These are phyloP conservation scores for Spialia ferax DNA, from an alignment of 2,888 invertebrate species.

Conservation along the genomic window DNA sequence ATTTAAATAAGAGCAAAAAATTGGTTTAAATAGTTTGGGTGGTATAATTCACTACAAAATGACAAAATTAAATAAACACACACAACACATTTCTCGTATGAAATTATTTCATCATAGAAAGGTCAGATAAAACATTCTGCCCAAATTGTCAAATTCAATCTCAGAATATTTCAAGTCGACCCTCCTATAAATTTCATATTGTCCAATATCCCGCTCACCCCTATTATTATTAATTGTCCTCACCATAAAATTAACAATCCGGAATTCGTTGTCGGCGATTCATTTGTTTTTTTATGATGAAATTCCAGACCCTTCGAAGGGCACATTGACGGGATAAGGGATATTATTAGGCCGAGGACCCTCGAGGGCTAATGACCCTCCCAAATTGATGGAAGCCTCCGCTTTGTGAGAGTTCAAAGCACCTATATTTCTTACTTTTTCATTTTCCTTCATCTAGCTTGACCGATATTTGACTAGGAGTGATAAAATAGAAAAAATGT, in stretches of 20 bases:
- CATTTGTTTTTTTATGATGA: conserved; percentile 3
- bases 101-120: no score
- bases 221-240: not conserved
- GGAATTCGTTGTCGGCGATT: not conserved
- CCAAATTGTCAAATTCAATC: not conserved
- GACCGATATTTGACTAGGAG: not conserved
- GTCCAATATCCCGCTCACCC: not conserved
- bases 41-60: no score
- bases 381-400: conserved; percentile 42
- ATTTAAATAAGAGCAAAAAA: no score
- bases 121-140: not conserved
- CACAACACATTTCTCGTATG: no score
- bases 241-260: not conserved
- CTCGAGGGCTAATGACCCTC: conserved; percentile 45
- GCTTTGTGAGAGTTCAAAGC: not conserved
- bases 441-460: not conserved
- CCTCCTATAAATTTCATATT: not conserved
- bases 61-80: no score
- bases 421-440: not conserved
- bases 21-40: no score
- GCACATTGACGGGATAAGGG: conserved; percentile 18
- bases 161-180: not conserved
- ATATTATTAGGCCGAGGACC: conserved; percentile 32
- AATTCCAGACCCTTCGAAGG: not conserved
- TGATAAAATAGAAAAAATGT: no score